Percentiles rank a stretch among this genome's conserved stretches.
phyloP scores from a whole-genome alignment of 1,140 invertebrate species.

The Mamestra configurata region DNA sequence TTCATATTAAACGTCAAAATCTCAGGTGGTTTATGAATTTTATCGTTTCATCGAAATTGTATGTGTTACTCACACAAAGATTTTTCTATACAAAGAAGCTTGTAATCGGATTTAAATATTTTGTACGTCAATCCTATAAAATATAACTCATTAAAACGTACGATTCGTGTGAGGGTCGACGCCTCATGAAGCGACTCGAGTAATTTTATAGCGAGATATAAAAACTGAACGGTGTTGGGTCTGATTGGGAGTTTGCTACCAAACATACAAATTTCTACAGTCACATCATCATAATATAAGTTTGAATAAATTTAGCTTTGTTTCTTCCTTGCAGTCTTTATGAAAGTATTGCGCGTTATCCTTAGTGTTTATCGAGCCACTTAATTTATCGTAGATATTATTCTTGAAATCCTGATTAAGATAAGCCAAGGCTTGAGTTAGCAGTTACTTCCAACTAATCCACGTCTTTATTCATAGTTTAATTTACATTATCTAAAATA shows the following conservation, averaged over 20 bases:
- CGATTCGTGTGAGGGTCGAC: conserved; percentile 59
- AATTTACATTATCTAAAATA: no score
- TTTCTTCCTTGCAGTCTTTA: background rate
- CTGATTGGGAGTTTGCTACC: conserved; percentile 48
- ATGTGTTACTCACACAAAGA: conserved; percentile 27
- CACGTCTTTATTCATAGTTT: no score
- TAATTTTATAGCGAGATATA: conserved; percentile 70
- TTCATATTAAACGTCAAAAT: conserved; percentile 31
- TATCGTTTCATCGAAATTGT: conserved; percentile 32
- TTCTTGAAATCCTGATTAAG: background rate
- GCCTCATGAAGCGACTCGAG: conserved; percentile 63
- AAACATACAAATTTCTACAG: conserved; percentile 13
- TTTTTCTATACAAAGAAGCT: conserved; percentile 32
- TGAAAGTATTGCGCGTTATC: background rate
- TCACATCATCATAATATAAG: background rate
- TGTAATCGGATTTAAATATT: conserved; percentile 67
- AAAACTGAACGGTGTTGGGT: conserved; percentile 60
- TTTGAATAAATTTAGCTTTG: conserved; percentile 12
- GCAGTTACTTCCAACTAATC: background rate
- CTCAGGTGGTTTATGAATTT: conserved; percentile 29
- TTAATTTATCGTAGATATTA: conserved; percentile 1
- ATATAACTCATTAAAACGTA: conserved; percentile 60
- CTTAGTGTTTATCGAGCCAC: background rate
- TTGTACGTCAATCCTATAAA: conserved; percentile 61
- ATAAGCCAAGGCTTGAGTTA: background rate